Evolutionary conservation across 2,888 invertebrate species (phyloP), one percentile per base, ranked within the genome.

Genomic region (Pseudococcus jackbeardsleyi): DNA sequence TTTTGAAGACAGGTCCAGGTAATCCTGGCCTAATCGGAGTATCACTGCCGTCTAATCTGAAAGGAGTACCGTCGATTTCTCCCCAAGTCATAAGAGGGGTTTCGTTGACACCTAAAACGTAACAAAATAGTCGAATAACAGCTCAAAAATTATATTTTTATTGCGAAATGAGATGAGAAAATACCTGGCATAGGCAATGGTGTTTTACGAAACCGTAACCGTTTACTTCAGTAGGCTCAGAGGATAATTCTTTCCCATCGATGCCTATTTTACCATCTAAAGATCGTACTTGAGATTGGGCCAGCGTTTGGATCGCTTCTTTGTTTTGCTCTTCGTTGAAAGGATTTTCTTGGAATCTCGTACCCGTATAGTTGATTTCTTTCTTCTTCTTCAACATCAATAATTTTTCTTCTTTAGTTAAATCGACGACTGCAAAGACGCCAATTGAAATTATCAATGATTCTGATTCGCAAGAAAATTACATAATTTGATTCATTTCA

Each of bases 51-150:
- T 99, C 99, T 48, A 99, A 93, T 50, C 97, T 93, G 91, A 98
- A 98, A 1, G 99, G 99, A 0, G 99, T 99, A 26, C 99, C 98
- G 91, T 99, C 99, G 89, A 99, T 98, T 92, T 98, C 96, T 90
- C 99, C 99, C 99, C 99, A 99, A 0, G 99, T 99, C 98, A 99
- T 99, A 89, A 99, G 93, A 1, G 99, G 99, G 42, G 98, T 97
- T 89, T 95, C 96, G 89, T 95, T 95, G 87, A 94, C 94, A n/a
- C 95, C 92, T 91, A 89, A 89, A 46, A 79, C 8, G 79, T 17
- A 6, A 39, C n/a, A 79, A 39, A 8, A n/a, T n/a, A 12, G 6
- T 42, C 3, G 39, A 15, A 15, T 5, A 39, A 39, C 46, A 79
- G 39, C 39, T 39, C 39, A 1, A 6, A 12, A 64, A 48, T n/a